A percentile compares a stretch with the other conserved stretches of the same genome.
phyloP scores from a whole-genome alignment of 1,140 invertebrate genomes.

The Meteorus sp. region DNA sequence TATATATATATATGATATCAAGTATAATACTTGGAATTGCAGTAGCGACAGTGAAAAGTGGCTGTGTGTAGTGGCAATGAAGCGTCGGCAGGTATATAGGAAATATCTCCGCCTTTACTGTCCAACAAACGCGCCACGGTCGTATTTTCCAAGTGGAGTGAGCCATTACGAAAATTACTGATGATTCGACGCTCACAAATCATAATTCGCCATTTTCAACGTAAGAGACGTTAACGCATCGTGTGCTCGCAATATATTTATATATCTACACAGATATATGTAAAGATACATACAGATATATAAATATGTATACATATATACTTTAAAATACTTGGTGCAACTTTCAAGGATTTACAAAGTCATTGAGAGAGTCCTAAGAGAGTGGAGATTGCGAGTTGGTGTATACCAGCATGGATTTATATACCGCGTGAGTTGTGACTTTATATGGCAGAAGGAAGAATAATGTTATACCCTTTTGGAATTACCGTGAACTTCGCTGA shows the following conservation, averaged over 20 bases:
- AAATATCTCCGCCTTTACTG: slow-evolving; percentile 26
- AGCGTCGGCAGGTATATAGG: not conserved
- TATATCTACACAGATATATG: not conserved
- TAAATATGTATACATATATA: too few relatives aligned
- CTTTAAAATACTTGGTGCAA: too few relatives aligned
- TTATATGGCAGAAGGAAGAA: not conserved
- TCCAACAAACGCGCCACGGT: slow-evolving; percentile 27
- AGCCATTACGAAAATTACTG: slow-evolving; percentile 59
- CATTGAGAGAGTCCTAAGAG: not conserved
- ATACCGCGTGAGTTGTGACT: too few relatives aligned
- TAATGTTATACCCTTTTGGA: too few relatives aligned
- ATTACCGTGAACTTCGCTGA: not conserved
- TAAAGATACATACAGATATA: too few relatives aligned
- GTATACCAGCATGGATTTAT: too few relatives aligned
- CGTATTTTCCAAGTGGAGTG: slow-evolving; percentile 41
- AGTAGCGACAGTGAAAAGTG: too few relatives aligned
- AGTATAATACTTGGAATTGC: not conserved
- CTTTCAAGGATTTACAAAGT: not conserved
- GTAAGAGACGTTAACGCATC: slow-evolving; percentile 30
- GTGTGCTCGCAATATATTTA: not conserved
- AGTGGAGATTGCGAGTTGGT: not conserved
- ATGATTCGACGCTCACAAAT: slow-evolving; percentile 57
- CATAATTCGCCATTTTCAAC: slow-evolving; percentile 51
- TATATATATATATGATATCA: too few relatives aligned
- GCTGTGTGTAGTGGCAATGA: not conserved